Conservation (phyloP, 2,113 vertebrate species). For the Catharus minimus region DNA sequence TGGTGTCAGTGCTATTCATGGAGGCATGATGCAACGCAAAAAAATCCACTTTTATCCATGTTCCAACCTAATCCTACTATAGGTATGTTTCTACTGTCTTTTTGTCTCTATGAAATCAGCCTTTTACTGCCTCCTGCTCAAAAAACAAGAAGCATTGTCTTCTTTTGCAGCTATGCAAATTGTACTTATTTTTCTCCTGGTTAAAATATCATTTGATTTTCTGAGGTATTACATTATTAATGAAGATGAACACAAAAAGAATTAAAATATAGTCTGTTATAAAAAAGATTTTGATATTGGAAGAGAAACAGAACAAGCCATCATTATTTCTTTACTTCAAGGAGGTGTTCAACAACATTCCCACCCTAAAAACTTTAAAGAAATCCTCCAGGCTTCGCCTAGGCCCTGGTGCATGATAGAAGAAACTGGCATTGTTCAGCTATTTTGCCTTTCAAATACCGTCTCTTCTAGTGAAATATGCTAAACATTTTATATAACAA, state of each 20-base stretch:
- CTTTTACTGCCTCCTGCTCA: fast-evolving
- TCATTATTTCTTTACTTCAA: background rate
- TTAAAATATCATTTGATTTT: background rate
- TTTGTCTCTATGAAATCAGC: background rate
- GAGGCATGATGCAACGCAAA: background rate
- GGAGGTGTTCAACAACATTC: background rate
- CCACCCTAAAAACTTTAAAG: background rate
- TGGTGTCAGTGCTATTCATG: background rate
- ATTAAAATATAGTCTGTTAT: background rate
- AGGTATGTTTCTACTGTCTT: background rate
- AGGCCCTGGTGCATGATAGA: background rate
- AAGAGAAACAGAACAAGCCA: background rate
- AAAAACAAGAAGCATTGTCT: background rate
- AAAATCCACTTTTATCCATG: background rate
- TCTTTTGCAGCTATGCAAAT: background rate
- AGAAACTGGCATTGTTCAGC: background rate
- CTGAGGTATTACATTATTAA: background rate
- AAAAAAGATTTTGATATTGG: fast-evolving
- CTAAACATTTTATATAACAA: background rate
- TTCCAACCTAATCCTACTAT: background rate
- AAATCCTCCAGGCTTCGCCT: background rate
- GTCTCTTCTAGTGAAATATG: background rate
- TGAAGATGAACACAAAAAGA: background rate
- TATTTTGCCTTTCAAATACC: background rate
- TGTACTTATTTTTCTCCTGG: background rate